Evolutionary conservation across 1,140 invertebrate genomes (phyloP), one percentile per base, ranked within the genome.

Genomic region (Potamilus streckersoni): DNA sequence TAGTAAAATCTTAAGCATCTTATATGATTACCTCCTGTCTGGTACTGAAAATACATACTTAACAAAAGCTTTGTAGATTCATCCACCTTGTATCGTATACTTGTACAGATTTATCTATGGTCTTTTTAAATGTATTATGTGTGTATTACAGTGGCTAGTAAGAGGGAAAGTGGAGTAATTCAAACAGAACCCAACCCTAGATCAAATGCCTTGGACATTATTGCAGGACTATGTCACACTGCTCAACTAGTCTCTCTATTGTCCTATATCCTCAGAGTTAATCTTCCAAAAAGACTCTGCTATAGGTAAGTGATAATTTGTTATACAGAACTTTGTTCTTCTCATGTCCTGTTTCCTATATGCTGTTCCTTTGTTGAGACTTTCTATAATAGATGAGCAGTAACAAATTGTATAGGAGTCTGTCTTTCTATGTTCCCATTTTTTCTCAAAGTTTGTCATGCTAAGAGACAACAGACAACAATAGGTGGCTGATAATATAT

Each of bases 231-330:
- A 56, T 93, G 93, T 66, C 95, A 96, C 86, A 93, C 93, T 20
- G 93, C 95, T 72, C 95, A 97, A 91, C 90, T 96, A 76, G 92
- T 95, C n/a, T 93, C 93, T 85, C 91, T 95, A 79, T 89, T 96
- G 70, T 49, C 95, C 56, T 94, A 93, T 90, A 94, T 94, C 85
- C 91, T 96, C 60, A 94, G 95, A 89, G 91, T 95, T 66, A 90
- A 92, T 82, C 89, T 96, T 84, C 95, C 95, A 57, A 93, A 94
- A 82, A 93, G 93, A 88, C 91, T 95, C 80, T 91, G 92, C 76
- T 95, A 95, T 87, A 94, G 93, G 94, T 95, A 83, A 71, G 71
- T 73, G 62, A 64, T 79, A 67, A 64, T 69, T n/a, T 67, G 69
- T 61, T 73, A 77, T 85, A 65, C 23, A 70, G 61, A 60, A 49